phyloP scores from a whole-genome alignment of 2,797 vertebrate species.

The Cossypha niveicapilla region DNA sequence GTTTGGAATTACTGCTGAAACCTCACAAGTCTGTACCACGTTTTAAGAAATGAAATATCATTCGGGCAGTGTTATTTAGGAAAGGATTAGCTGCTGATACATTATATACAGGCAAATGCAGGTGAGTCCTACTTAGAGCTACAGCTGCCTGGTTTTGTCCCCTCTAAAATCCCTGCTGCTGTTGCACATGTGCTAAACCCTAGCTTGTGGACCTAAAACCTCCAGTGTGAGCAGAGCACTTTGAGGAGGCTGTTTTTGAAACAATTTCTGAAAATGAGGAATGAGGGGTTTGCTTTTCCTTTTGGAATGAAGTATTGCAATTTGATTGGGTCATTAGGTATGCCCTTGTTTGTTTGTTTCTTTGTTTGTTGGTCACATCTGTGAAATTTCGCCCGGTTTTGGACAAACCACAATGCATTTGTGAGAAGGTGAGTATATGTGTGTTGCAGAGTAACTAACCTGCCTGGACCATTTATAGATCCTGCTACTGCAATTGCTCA shows the following conservation, averaged over 20 bases:
- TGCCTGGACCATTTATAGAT: fast-evolving
- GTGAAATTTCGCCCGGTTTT: background rate
- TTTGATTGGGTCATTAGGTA: background rate
- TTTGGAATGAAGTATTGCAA: background rate
- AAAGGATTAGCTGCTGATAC: background rate
- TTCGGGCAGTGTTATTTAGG: background rate
- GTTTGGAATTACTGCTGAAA: slow-evolving; percentile 54
- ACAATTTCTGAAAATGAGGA: background rate
- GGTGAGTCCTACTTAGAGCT: background rate
- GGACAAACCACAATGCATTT: background rate
- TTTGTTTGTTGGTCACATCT: background rate
- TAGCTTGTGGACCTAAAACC: background rate
- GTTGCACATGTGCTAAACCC: background rate
- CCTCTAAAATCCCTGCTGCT: background rate
- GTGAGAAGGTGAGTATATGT: background rate
- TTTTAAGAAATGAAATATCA: slow-evolving; percentile 22
- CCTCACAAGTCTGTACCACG: background rate
- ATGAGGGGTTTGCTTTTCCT: background rate
- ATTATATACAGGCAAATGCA: background rate
- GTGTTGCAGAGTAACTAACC: background rate
- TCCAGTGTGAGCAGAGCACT: background rate
- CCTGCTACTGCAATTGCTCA: background rate
- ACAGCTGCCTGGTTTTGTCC: background rate
- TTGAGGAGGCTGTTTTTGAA: background rate
- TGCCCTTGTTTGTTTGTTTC: background rate